Evolutionary conservation across 2,888 invertebrate species (phyloP).

Genomic region (Polymixis lichenea): DNA sequence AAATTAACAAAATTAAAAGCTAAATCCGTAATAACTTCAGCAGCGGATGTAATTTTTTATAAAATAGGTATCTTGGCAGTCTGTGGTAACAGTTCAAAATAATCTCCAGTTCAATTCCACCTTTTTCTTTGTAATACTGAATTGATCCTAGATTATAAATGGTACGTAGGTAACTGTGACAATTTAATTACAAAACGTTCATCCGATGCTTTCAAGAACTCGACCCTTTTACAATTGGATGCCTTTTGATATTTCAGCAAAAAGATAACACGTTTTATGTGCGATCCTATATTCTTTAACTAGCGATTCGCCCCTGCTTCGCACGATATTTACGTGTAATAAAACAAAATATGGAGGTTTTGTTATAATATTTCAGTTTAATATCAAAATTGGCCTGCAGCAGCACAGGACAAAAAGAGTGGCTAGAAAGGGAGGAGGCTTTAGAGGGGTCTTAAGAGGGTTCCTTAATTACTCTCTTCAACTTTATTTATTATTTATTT

Average conservation of each 20-base stretch:
- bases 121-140: constrained; percentile 1
- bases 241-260: constrained; percentile 39
- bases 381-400: too few relatives aligned
- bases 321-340: neutral
- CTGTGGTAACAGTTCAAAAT: neutral
- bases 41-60: too few relatives aligned
- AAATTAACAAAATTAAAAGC: too few relatives aligned
- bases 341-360: too few relatives aligned
- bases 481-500: too few relatives aligned
- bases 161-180: constrained; percentile 20
- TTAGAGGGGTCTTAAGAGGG: too few relatives aligned
- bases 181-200: constrained; percentile 41
- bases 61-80: neutral
- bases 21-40: neutral
- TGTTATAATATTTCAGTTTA: too few relatives aligned
- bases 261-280: constrained; percentile 39
- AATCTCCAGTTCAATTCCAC: neutral
- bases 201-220: constrained; percentile 20
- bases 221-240: constrained; percentile 43
- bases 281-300: constrained; percentile 23
- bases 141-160: constrained; percentile 21
- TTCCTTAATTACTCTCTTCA: too few relatives aligned
- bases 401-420: too few relatives aligned
- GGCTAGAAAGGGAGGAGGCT: too few relatives aligned
- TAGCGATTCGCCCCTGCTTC: neutral